Evolutionary conservation across 2,888 invertebrate genomes (phyloP).

Genomic region (Microdon myrmicae): DNA sequence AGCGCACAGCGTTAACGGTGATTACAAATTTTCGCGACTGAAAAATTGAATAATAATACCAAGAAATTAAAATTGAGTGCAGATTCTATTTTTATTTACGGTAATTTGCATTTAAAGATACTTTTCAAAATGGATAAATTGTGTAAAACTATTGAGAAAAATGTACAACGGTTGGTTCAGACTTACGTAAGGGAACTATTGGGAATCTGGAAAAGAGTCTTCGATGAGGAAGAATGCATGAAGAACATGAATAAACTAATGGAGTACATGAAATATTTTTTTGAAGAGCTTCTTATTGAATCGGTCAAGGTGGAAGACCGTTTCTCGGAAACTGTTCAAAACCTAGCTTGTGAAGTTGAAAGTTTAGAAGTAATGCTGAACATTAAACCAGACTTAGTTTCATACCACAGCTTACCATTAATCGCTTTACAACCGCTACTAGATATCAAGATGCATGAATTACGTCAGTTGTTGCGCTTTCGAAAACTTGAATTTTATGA

Average conservation of each 20-base stretch:
- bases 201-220: conserved; percentile 58
- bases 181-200: conserved; percentile 55
- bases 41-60: too few relatives aligned
- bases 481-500: conserved; percentile 64
- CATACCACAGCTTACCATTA: conserved; percentile 61
- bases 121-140: conserved; percentile 38
- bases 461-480: conserved; percentile 70
- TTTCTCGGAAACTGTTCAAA: conserved; percentile 69
- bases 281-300: conserved; percentile 72
- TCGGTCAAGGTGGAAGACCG: conserved; percentile 69
- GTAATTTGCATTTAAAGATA: too few relatives aligned
- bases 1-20: too few relatives aligned
- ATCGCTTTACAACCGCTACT: conserved; percentile 70
- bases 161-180: conserved; percentile 56
- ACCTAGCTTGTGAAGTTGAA: conserved; percentile 57
- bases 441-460: conserved; percentile 70
- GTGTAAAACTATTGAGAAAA: conserved; percentile 30
- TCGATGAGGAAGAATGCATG: conserved; percentile 56
- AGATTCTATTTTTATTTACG: too few relatives aligned
- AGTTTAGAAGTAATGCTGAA: conserved; percentile 59
- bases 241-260: conserved; percentile 57
- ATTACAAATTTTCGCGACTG: too few relatives aligned
- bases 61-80: too few relatives aligned
- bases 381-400: conserved; percentile 54
- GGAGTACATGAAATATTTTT: conserved; percentile 69